Evolutionary conservation across 1,140 invertebrate genomes (phyloP).

Genomic region (Caenorhabditis briggsae): DNA sequence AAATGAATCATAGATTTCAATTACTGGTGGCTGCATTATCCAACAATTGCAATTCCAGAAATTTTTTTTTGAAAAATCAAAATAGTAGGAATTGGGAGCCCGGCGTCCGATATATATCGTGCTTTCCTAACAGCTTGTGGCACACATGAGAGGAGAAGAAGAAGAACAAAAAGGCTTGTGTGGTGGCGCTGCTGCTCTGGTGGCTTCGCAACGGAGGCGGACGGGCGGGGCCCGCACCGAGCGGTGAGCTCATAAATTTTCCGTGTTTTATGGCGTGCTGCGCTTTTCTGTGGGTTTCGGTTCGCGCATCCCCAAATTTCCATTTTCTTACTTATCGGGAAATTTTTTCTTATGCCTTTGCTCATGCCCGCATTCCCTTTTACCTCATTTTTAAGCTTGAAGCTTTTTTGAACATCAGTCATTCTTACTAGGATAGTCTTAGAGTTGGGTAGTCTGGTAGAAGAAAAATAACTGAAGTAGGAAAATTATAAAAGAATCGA

Average conservation of each 20-base stretch:
- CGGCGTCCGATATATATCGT: not conserved
- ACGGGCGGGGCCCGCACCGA: not conserved
- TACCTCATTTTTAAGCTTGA: too few species aligned
- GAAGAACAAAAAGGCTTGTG: constrained; percentile 6
- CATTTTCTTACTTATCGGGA: not conserved
- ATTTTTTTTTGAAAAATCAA: not conserved
- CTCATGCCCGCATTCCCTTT: too few species aligned
- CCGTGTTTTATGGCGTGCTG: constrained; percentile 42
- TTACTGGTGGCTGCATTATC: not conserved
- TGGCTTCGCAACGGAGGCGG: constrained; percentile 22
- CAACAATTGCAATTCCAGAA: not conserved
- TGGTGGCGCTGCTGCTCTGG: not conserved
- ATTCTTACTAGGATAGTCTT: too few species aligned
- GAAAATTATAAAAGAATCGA: too few species aligned
- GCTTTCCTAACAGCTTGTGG: constrained; percentile 7
- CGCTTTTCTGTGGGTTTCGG: constrained; percentile 2
- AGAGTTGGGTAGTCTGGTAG: too few species aligned
- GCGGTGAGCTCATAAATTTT: constrained; percentile 50
- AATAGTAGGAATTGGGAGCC: not conserved
- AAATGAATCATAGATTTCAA: not conserved
- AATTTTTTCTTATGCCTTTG: not conserved
- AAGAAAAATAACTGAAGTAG: too few species aligned
- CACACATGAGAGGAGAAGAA: constrained; percentile 30
- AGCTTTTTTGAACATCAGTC: too few species aligned
- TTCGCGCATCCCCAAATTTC: constrained; percentile 14